phyloP scores from a whole-genome alignment of 1,140 invertebrate species.

The Globodera ellingtonae region DNA sequence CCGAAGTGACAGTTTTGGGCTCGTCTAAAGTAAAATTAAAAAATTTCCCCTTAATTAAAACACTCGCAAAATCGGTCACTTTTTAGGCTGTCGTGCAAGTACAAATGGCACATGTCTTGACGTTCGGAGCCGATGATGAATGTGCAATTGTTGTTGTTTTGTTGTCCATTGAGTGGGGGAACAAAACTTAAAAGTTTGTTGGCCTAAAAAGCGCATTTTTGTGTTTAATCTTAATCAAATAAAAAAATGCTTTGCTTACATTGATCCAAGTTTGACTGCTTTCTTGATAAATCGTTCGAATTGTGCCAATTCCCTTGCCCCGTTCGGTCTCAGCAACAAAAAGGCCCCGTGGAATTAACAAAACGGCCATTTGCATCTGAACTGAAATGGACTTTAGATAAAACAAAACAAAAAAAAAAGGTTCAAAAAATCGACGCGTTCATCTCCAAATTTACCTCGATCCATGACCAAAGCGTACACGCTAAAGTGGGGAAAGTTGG shows the following conservation, averaged over 20 bases:
- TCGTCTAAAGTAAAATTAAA: background rate
- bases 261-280: conserved; percentile 45
- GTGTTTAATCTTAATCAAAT: conserved; percentile 19
- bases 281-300: conserved; percentile 46
- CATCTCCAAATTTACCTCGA: background rate
- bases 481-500: background rate
- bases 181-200: conserved; percentile 51
- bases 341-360: conserved; percentile 34
- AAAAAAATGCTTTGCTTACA: conserved; percentile 28
- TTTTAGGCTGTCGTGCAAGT: conserved; percentile 23
- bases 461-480: background rate
- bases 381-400: conserved; percentile 29
- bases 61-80: background rate
- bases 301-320: conserved; percentile 2
- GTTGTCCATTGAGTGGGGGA: conserved; percentile 5
- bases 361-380: conserved; percentile 38
- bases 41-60: background rate
- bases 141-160: conserved; percentile 20
- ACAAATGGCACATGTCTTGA: conserved; percentile 50
- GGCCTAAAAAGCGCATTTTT: conserved; percentile 33
- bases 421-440: background rate
- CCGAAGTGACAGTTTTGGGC: conserved; percentile 26
- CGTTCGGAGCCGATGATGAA: conserved; percentile 53
- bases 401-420: conserved; percentile 16
- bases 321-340: conserved; percentile 19